Percentiles rank a stretch among this genome's conserved stretches.
Evolutionary conservation across 2,113 vertebrate species (phyloP).

Genomic region (Manacus vitellinus): DNA sequence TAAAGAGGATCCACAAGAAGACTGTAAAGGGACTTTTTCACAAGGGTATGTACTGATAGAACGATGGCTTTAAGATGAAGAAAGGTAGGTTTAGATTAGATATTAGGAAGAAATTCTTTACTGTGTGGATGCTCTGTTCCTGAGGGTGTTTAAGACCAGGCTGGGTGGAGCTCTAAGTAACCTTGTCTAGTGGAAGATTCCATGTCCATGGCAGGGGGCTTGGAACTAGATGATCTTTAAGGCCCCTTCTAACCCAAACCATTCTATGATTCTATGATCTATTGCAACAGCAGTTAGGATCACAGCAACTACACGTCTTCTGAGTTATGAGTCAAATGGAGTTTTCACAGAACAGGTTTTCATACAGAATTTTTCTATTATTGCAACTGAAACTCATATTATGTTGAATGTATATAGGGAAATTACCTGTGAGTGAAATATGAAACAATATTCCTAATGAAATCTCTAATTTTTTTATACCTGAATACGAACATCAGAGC

Average conservation of each 20-base stretch:
- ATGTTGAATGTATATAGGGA: not conserved
- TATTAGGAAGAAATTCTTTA: not conserved
- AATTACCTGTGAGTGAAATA: not conserved
- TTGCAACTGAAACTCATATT: not conserved
- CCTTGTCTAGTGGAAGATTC: not conserved
- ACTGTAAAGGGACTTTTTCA: not conserved
- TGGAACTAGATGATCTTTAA: not conserved
- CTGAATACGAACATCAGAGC: not conserved
- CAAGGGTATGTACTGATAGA: not conserved
- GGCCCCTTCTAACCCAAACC: not conserved
- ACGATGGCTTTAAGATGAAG: not conserved
- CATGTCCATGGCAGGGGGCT: too few species aligned
- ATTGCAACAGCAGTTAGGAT: not conserved
- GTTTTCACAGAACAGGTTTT: not conserved
- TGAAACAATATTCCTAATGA: not conserved
- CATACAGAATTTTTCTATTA: not conserved
- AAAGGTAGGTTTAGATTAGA: not conserved
- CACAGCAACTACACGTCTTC: not conserved
- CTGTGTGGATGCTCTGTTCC: not conserved
- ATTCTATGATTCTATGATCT: not conserved
- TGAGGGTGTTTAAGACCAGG: not conserved
- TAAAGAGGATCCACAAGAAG: not conserved
- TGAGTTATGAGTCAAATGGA: not conserved
- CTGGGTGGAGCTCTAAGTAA: not conserved
- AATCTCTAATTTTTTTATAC: not conserved